Conservation (phyloP, 2,888 invertebrate genomes). For the Lasioglossum morio region DNA sequence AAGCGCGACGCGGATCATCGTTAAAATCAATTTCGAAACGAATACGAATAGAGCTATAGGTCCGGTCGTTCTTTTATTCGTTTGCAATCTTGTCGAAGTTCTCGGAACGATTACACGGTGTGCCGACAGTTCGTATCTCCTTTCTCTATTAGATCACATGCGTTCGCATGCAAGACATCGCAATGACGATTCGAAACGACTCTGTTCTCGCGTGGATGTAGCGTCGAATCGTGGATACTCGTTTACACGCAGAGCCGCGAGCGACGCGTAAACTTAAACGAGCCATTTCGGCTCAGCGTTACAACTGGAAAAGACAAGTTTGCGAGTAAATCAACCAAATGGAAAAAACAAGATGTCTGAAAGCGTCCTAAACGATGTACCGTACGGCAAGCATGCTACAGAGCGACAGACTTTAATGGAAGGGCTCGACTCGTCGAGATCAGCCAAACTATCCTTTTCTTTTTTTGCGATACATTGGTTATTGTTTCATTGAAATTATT, state of each 20-base stretch:
- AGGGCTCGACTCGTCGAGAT: constrained; percentile 71
- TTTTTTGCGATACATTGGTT: background rate
- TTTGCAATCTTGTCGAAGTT: background rate
- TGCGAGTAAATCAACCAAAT: constrained; percentile 50
- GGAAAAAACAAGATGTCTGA: constrained; percentile 38
- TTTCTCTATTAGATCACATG: constrained; percentile 48
- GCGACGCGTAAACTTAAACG: constrained; percentile 28
- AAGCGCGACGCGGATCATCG: no score
- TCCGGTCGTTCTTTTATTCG: background rate
- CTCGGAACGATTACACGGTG: background rate
- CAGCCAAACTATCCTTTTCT: constrained; percentile 23
- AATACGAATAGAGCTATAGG: background rate
- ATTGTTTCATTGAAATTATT: background rate
- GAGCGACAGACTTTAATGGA: constrained; percentile 50
- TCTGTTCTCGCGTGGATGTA: constrained; percentile 14
- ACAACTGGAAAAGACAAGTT: constrained; percentile 26
- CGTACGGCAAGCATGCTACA: constrained; percentile 67
- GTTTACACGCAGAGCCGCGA: constrained; percentile 30
- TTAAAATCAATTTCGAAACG: background rate
- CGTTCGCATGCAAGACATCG: constrained; percentile 60
- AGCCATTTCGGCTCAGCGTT: constrained; percentile 14
- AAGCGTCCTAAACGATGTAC: constrained; percentile 62
- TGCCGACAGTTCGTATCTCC: constrained; percentile 67
- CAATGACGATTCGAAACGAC: constrained; percentile 30
- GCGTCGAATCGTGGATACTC: constrained; percentile 12